A percentile compares a stretch with the other conserved stretches of the same genome.
Evolutionary conservation across 2,113 vertebrate species (phyloP).

Genomic region (Rhizomys pruinosus): DNA sequence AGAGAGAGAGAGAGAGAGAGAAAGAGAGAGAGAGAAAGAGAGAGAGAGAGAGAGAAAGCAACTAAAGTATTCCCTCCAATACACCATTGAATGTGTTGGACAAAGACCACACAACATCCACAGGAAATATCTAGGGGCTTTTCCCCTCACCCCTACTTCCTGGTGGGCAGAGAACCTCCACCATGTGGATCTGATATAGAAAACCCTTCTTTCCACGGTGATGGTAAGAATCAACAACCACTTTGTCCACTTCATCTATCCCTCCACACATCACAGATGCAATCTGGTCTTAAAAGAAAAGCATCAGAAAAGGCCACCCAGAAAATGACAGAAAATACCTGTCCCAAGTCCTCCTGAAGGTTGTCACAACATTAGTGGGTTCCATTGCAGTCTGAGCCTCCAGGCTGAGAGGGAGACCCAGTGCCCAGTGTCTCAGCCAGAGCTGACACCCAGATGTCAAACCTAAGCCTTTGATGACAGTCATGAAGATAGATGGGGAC

Average conservation of each 20-base stretch:
- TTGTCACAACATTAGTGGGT: background rate
- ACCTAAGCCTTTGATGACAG: background rate
- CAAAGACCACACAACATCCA: background rate
- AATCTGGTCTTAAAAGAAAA: background rate
- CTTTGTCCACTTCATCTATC: background rate
- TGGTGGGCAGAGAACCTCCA: background rate
- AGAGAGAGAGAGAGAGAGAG: background rate
- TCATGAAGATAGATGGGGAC: background rate
- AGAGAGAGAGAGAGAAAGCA: background rate
- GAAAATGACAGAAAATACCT: background rate
- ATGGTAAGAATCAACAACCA: background rate
- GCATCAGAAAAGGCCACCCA: background rate
- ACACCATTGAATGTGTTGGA: no score
- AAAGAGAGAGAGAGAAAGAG: background rate
- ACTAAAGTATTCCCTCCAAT: background rate
- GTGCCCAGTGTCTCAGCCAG: background rate
- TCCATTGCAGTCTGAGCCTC: background rate
- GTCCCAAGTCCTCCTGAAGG: background rate
- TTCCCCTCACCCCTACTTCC: background rate
- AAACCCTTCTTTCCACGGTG: background rate
- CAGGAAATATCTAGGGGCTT: background rate
- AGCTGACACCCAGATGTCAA: background rate
- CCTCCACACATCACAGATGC: background rate
- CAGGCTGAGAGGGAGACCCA: background rate
- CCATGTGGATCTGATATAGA: background rate